Evolutionary conservation across 92 coral and sea anemone genomes (phyloP).

Genomic region (Micromussa lordhowensis): DNA sequence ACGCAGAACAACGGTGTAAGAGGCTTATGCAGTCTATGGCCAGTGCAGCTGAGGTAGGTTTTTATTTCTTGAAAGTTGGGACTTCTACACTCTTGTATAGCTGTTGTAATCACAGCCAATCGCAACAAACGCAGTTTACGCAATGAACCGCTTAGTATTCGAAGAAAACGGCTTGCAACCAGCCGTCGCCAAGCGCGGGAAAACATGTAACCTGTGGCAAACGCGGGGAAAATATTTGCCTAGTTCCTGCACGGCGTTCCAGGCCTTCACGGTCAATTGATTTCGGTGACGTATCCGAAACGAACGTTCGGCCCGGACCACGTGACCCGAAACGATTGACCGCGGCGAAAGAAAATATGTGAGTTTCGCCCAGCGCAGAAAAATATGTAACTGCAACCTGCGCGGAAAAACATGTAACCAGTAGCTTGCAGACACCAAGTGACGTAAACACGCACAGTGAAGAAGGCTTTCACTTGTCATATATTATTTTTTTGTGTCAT

Average conservation of each 20-base stretch:
- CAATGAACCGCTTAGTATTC: not conserved
- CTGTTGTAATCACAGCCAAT: no score
- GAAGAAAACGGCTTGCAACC: not conserved
- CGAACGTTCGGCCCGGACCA: no score
- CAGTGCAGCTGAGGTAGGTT: conserved; percentile 79
- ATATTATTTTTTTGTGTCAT: not conserved
- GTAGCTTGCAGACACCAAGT: no score
- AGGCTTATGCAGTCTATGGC: conserved; percentile 97
- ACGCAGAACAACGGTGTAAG: conserved; percentile 88
- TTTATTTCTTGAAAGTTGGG: not conserved
- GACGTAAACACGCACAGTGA: not conserved
- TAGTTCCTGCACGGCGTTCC: not conserved
- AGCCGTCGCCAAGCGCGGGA: not conserved
- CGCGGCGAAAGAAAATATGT: no score
- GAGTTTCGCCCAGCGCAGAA: not conserved
- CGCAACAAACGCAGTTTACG: not conserved
- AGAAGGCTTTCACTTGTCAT: not conserved
- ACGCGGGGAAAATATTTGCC: not conserved
- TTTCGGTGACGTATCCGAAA: no score
- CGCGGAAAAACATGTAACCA: not conserved
- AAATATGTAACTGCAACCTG: not conserved
- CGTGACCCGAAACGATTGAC: no score
- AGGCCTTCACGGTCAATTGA: no score
- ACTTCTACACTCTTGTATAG: no score
- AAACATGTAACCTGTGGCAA: not conserved